Evolutionary conservation across 2,113 vertebrate species (phyloP).

Genomic region (Bos indicus): DNA sequence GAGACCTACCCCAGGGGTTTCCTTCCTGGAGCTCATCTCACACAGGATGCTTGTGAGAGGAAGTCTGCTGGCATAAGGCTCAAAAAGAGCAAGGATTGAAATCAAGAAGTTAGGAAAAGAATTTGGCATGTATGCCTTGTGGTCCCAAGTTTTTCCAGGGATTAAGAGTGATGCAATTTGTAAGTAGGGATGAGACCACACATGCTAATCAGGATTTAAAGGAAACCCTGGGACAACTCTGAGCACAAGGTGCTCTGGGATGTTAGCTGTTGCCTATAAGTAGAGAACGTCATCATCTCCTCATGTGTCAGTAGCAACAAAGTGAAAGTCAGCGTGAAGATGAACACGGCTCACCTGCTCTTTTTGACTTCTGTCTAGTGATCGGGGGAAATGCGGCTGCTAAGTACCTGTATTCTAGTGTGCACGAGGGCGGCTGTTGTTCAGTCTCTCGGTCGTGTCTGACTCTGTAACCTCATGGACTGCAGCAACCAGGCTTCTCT

Average conservation of each 20-base stretch:
- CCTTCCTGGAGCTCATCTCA: neutral
- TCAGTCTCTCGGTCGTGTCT: neutral
- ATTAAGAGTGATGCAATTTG: neutral
- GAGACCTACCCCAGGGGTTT: neutral
- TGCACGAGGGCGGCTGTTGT: neutral
- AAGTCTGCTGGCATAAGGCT: neutral
- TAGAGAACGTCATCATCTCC: neutral
- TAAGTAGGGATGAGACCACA: neutral
- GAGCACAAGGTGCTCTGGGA: neutral
- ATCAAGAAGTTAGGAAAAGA: neutral
- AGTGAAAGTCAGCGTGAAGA: neutral
- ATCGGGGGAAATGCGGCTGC: neutral
- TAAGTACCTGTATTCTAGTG: neutral
- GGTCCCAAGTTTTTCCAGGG: neutral
- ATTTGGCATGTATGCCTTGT: neutral
- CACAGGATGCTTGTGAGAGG: neutral
- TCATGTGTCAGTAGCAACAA: neutral
- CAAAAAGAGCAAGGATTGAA: neutral
- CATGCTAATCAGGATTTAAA: neutral
- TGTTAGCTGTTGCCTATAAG: neutral
- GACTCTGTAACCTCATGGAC: neutral
- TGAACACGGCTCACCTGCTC: neutral
- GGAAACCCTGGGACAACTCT: neutral
- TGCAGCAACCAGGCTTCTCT: neutral
- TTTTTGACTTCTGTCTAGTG: neutral